Evolutionary conservation across 2,888 invertebrate genomes (phyloP).

Genomic region (Mimachlamys varia): DNA sequence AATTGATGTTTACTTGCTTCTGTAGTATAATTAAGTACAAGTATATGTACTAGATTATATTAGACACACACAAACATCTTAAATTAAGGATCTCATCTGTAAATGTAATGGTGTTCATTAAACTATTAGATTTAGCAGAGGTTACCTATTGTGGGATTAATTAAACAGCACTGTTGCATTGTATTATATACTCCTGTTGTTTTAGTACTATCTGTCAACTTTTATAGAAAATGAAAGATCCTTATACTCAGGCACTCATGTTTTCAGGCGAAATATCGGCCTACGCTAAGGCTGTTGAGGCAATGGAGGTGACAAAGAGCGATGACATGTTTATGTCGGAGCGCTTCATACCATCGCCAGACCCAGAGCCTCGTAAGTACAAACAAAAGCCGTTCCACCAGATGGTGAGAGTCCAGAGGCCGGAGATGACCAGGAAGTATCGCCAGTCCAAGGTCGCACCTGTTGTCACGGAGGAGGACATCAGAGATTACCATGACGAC

Average conservation of each 20-base stretch:
- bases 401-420: constrained; percentile 76
- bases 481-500: constrained; percentile 24
- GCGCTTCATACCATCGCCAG: constrained; percentile 48
- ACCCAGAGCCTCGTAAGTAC: constrained; percentile 56
- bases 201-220: background rate
- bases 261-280: constrained; percentile 60
- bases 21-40: no score
- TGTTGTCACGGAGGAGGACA: background rate
- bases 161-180: no score
- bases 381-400: constrained; percentile 72
- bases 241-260: background rate
- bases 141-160: no score
- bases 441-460: constrained; percentile 49
- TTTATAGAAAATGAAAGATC: background rate
- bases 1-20: no score
- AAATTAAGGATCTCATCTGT: no score
- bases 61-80: no score
- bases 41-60: no score
- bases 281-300: constrained; percentile 63
- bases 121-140: no score
- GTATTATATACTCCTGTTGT: no score
- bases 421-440: constrained; percentile 73
- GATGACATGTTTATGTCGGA: constrained; percentile 52
- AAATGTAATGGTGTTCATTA: no score
- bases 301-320: constrained; percentile 58